These are phyloP conservation scores for Caerostris darwini DNA, from an alignment of 1,140 invertebrate species.

Conservation along the genomic window DNA sequence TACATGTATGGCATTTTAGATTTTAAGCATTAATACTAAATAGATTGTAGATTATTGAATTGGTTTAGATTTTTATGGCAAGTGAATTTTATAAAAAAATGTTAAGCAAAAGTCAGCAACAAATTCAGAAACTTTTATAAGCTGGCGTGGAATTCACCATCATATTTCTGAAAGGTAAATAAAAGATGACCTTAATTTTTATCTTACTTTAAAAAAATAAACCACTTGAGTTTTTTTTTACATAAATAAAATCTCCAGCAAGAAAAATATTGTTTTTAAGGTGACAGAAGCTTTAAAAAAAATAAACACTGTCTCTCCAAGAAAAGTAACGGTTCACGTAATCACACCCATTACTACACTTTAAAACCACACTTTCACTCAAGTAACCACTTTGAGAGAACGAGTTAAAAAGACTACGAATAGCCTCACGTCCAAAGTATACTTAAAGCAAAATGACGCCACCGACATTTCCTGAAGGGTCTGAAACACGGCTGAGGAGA, in stretches of 20 bases:
- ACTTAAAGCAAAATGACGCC: neutral
- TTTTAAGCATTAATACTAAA: too few relatives aligned
- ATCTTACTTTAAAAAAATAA: neutral
- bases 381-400: conserved; percentile 26
- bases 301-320: neutral
- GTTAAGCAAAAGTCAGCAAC: too few relatives aligned
- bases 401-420: conserved; percentile 4
- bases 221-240: neutral
- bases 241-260: neutral
- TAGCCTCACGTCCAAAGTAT: conserved; percentile 10
- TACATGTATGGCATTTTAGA: too few relatives aligned
- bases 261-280: neutral
- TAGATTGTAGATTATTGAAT: too few relatives aligned
- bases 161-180: too few relatives aligned
- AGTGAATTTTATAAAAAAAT: too few relatives aligned
- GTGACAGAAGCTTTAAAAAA: neutral
- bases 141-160: too few relatives aligned
- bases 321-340: neutral
- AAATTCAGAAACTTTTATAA: too few relatives aligned
- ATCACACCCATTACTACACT: neutral
- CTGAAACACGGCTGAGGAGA: neutral
- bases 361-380: neutral
- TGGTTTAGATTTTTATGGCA: too few relatives aligned
- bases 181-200: too few relatives aligned
- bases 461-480: conserved; percentile 4